Evolutionary conservation across 2,797 vertebrate genomes (phyloP), one percentile per base, ranked within the genome.

Genomic region (Graptemys geographica): DNA sequence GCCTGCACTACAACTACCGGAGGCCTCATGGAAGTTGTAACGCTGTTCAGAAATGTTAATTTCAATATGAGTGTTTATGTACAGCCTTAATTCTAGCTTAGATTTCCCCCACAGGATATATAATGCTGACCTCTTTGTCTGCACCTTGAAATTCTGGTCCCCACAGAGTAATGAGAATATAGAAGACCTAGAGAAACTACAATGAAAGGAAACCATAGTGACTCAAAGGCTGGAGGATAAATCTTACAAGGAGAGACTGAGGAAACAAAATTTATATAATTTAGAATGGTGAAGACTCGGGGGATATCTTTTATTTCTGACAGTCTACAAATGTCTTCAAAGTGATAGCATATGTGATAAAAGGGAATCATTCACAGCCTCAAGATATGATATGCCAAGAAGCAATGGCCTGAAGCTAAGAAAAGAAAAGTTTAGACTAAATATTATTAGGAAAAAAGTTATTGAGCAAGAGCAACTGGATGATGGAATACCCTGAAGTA

Each of bases 361-460:
- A 96, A 95, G 65, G 57, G 47, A 79, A 83, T 93, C 83, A 87
- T 81, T 80, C 78, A 94, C 5, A 27, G 37, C 79, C 19, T 89
- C 57, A 86, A 90, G 55, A 95, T 93, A 76, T 76, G 44, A 69
- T 62, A 96, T 59, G 55, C 1, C 1, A 94, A 78, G 80, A 72
- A 82, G 82, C 33, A 85, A 27, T 86, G 25, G 18, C 86, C 81
- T 49, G 69, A 92, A 69, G 84, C 33, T 89, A 76, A 74, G 41
- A 87, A 92, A 41, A 74, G 19, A 76, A 78, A 91, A 84, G 28
- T 93, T 96, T 90, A 84, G 52, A 62, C 12, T 84, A 72, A 59
- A 47, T 59, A 79, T 41, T 83, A 23, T 62, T 65, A 83, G 59
- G 33, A 84, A 93, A 90, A 92, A 93, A 81, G 1, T 81, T 93